phyloP scores from a whole-genome alignment of 2,797 vertebrate genomes.

The Saxicola maurus region DNA sequence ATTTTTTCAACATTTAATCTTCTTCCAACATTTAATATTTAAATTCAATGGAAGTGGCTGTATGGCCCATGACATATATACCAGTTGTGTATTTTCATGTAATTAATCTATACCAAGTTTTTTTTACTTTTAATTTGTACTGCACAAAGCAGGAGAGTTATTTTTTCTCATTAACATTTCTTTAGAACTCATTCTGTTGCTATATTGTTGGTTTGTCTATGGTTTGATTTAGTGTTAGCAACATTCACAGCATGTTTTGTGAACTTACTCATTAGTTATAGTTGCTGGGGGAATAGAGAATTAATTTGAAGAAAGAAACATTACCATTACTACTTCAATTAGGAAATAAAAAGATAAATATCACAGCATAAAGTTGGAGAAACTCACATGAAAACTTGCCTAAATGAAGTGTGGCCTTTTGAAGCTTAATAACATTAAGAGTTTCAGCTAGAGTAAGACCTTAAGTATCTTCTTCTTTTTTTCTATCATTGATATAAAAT shows the following conservation, averaged over 20 bases:
- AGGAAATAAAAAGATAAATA: background rate
- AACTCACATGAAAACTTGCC: background rate
- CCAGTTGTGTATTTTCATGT: background rate
- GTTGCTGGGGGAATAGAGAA: background rate
- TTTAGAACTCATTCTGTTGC: background rate
- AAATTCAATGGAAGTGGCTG: background rate
- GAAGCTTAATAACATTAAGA: background rate
- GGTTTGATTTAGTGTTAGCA: background rate
- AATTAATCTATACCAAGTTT: background rate
- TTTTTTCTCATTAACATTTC: background rate
- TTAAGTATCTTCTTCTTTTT: background rate
- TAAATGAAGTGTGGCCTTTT: background rate
- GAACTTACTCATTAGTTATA: background rate
- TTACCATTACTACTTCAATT: background rate
- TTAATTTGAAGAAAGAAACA: background rate
- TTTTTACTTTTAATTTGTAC: background rate
- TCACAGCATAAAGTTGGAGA: background rate
- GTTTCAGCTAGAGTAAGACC: background rate
- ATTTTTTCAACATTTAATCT: background rate
- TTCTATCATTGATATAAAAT: background rate
- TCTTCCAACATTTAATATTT: background rate
- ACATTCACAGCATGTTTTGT: background rate
- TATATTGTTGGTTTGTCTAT: background rate
- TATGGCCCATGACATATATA: background rate
- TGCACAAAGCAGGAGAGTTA: background rate